Evolutionary conservation across 2,888 invertebrate genomes (phyloP).

Genomic region (Tolmerus cingulatus): DNA sequence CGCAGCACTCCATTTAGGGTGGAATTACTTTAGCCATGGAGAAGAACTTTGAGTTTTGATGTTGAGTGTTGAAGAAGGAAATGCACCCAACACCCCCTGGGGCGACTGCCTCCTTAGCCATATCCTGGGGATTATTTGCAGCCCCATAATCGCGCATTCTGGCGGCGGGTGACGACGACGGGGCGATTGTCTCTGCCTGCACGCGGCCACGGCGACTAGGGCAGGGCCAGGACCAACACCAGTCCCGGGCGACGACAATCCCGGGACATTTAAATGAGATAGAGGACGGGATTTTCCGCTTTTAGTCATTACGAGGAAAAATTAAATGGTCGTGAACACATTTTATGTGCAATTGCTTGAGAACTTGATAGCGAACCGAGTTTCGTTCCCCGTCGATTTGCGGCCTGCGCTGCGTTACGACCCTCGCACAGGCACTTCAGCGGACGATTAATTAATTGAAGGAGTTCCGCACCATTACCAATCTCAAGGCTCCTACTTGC

Average conservation of each 20-base stretch:
- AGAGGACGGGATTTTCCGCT: constrained; percentile 34
- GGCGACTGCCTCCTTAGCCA: not conserved
- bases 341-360: constrained; percentile 35
- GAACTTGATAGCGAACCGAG: constrained; percentile 12
- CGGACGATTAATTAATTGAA: not conserved
- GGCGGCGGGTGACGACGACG: no score
- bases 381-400: not conserved
- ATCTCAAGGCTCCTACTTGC: not conserved
- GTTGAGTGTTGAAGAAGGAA: constrained; percentile 45
- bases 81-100: constrained; percentile 41
- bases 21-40: constrained; percentile 10
- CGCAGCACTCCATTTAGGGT: constrained; percentile 20
- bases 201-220: not conserved
- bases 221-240: not conserved
- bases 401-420: not conserved
- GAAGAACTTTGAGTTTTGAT: constrained; percentile 46
- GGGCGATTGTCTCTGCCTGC: not conserved
- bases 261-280: constrained; percentile 21
- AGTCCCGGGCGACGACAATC: not conserved
- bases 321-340: constrained; percentile 34
- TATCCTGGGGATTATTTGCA: constrained; percentile 19
- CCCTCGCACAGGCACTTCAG: not conserved
- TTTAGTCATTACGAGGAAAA: constrained; percentile 36
- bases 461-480: not conserved
- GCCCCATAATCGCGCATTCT: not conserved